Conservation (phyloP, 2,888 invertebrate species). For the Chymomyza caudatula region DNA sequence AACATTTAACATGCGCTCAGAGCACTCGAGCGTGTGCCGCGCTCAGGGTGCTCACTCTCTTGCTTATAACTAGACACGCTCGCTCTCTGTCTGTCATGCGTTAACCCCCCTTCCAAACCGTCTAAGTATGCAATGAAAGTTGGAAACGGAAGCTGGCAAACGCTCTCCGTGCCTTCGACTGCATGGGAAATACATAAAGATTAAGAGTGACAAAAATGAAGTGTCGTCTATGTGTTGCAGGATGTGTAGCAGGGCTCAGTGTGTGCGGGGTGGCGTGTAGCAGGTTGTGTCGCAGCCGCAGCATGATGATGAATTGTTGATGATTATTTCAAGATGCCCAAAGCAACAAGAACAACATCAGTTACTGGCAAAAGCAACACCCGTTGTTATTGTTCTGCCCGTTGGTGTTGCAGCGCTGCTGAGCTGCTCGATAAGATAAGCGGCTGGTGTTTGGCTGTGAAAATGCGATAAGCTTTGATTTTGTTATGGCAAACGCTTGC, state of each 20-base stretch:
- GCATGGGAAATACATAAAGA: slow-evolving; percentile 58
- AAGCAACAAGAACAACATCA: background rate
- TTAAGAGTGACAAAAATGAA: slow-evolving; percentile 73
- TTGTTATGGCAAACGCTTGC: slow-evolving; percentile 64
- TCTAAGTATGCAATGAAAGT: background rate
- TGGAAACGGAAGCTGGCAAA: slow-evolving; percentile 6
- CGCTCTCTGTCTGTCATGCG: background rate
- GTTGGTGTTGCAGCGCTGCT: slow-evolving; percentile 16
- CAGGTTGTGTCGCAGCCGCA: slow-evolving; percentile 34
- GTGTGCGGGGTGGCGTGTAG: no score
- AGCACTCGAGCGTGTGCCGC: slow-evolving; percentile 42
- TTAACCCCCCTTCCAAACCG: background rate
- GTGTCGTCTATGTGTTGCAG: slow-evolving; percentile 31
- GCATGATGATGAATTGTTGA: slow-evolving; percentile 74
- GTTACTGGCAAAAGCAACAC: slow-evolving; percentile 5
- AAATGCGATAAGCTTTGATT: slow-evolving; percentile 75
- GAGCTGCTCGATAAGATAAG: slow-evolving; percentile 63
- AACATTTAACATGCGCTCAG: slow-evolving; percentile 75
- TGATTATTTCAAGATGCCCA: slow-evolving; percentile 76
- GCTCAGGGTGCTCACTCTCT: background rate
- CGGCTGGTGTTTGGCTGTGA: slow-evolving; percentile 70
- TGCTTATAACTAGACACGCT: background rate
- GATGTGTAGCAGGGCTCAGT: no score
- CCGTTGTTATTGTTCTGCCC: slow-evolving; percentile 23
- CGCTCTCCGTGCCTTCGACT: slow-evolving; percentile 17